Evolutionary conservation across 2,888 invertebrate species (phyloP).

Genomic region (Orthonychiurus folsomi): DNA sequence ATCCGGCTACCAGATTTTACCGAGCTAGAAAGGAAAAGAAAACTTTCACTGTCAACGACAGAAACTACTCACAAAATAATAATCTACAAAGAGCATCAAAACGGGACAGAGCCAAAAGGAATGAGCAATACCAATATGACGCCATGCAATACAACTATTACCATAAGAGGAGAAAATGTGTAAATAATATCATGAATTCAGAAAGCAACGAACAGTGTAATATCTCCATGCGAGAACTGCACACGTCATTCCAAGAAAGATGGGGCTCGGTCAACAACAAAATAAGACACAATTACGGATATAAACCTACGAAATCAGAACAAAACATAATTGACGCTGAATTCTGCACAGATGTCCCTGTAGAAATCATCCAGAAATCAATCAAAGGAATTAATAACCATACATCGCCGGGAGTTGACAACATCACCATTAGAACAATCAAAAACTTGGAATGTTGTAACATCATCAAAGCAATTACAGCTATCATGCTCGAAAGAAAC

Average conservation of each 20-base stretch:
- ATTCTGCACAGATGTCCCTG: background rate
- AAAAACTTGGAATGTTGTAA: no score
- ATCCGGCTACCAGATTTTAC: conserved; percentile 8
- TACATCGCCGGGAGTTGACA: background rate
- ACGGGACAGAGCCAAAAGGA: background rate
- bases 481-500: background rate
- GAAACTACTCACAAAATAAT: background rate
- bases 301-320: background rate
- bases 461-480: background rate
- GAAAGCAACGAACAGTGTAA: background rate
- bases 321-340: background rate
- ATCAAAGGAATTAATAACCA: no score
- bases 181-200: background rate
- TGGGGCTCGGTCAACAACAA: background rate
- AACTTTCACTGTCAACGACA: background rate
- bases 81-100: background rate
- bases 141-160: background rate
- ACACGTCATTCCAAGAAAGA: background rate
- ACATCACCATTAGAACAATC: background rate
- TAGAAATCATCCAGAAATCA: no score
- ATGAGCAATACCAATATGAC: background rate
- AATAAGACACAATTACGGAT: background rate
- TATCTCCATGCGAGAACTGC: background rate
- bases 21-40: background rate
- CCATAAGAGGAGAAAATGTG: background rate